Percentiles rank a stretch among this genome's conserved stretches.
Conservation (phyloP, 2,113 vertebrate species). For the Cervus canadensis region DNA sequence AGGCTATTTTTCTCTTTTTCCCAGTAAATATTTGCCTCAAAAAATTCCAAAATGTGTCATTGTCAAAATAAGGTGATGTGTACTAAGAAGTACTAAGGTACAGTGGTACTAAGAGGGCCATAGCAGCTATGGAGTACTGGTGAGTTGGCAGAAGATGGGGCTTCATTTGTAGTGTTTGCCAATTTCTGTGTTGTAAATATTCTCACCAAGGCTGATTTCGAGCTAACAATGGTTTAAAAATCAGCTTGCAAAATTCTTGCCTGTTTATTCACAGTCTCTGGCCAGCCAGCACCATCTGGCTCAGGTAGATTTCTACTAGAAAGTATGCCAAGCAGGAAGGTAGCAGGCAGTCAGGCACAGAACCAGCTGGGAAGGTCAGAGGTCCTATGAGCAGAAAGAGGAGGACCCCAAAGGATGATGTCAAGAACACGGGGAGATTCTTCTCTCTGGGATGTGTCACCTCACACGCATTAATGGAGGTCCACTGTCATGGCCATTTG, state of each 20-base stretch:
- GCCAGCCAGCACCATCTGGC: background rate
- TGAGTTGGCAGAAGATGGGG: background rate
- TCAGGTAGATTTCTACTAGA: background rate
- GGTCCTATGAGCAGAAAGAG: background rate
- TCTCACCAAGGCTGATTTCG: background rate
- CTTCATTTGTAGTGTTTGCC: background rate
- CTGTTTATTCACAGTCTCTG: background rate
- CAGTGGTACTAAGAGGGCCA: background rate
- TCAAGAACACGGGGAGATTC: background rate
- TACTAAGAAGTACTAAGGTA: background rate
- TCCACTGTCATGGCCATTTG: background rate
- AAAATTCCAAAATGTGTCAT: background rate
- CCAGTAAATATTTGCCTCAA: slow-evolving; percentile 29
- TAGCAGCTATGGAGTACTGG: fast-evolving
- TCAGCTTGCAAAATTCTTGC: background rate
- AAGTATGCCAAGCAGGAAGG: background rate
- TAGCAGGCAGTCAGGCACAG: background rate
- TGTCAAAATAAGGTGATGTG: background rate
- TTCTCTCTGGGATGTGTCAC: background rate
- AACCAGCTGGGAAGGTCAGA: background rate
- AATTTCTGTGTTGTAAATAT: background rate
- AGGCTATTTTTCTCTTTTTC: background rate
- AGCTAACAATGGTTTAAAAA: background rate
- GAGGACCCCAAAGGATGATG: background rate
- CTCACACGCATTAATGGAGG: background rate